Conservation (phyloP, 2,888 invertebrate species). For the Lingula anatina region DNA sequence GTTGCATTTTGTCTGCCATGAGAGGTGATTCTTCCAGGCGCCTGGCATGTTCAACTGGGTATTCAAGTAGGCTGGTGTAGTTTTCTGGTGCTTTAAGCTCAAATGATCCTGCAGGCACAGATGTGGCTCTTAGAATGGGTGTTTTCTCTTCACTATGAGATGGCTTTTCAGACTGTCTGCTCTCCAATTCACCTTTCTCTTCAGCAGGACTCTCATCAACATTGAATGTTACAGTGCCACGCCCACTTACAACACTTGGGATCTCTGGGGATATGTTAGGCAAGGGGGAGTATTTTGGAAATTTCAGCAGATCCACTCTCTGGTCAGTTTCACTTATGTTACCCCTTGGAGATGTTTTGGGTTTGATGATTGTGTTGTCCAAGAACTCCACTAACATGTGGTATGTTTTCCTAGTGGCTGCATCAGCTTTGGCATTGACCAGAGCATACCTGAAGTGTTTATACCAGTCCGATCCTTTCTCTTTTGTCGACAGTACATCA, state of each 20-base stretch:
- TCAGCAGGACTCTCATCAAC: neutral
- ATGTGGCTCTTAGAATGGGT: neutral
- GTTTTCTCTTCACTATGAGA: neutral
- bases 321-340: neutral
- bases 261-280: constrained; percentile 21
- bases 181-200: neutral
- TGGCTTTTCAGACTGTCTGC: neutral
- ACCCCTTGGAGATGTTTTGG: constrained; percentile 6
- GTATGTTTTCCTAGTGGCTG: constrained; percentile 27
- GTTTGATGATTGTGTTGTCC: constrained; percentile 42
- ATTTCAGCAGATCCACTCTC: constrained; percentile 9
- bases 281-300: constrained; percentile 30
- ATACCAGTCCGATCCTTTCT: constrained; percentile 38
- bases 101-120: too few relatives aligned
- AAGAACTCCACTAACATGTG: constrained; percentile 37
- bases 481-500: constrained; percentile 35
- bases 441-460: constrained; percentile 32
- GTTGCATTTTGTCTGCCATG: constrained; percentile 23
- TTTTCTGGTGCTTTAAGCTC: too few relatives aligned
- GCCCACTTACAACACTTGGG: neutral
- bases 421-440: constrained; percentile 27
- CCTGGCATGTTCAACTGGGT: constrained; percentile 24
- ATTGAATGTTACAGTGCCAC: neutral
- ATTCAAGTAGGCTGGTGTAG: constrained; percentile 12
- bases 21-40: constrained; percentile 19